Evolutionary conservation across 2,113 vertebrate species (phyloP).

Genomic region (Mugil cephalus): DNA sequence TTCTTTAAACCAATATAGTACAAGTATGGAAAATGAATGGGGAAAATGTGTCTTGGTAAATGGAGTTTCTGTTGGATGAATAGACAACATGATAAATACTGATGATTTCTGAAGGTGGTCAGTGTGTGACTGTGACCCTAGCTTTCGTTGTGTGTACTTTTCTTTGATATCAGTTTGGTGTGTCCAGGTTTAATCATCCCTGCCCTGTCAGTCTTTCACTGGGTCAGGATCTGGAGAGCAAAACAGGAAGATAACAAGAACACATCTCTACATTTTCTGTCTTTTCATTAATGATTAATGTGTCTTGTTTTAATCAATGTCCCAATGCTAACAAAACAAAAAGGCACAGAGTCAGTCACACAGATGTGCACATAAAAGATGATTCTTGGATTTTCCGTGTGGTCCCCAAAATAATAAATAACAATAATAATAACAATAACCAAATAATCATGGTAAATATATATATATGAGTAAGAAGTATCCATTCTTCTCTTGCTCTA

Average conservation of each 20-base stretch:
- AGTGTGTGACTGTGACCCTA: too few relatives aligned
- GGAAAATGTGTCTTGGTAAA: too few relatives aligned
- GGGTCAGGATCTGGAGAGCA: too few relatives aligned
- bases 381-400: not conserved
- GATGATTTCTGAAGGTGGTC: too few relatives aligned
- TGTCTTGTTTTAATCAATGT: not conserved
- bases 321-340: not conserved
- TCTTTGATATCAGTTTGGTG: too few relatives aligned
- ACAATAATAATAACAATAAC: not conserved
- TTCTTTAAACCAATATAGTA: not conserved
- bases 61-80: too few relatives aligned
- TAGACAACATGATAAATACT: too few relatives aligned
- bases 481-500: constrained; percentile 45
- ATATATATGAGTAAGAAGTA: constrained; percentile 25
- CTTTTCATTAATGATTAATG: not conserved
- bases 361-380: not conserved
- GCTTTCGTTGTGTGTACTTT: too few relatives aligned
- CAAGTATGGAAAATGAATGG: not conserved
- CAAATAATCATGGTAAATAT: constrained; percentile 39
- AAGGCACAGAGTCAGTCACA: not conserved
- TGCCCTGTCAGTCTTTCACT: too few relatives aligned
- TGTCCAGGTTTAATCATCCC: too few relatives aligned
- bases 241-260: too few relatives aligned
- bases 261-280: too few relatives aligned
- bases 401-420: not conserved